Conservation (phyloP, 2,888 invertebrate species). For the Adineta ricciae region DNA sequence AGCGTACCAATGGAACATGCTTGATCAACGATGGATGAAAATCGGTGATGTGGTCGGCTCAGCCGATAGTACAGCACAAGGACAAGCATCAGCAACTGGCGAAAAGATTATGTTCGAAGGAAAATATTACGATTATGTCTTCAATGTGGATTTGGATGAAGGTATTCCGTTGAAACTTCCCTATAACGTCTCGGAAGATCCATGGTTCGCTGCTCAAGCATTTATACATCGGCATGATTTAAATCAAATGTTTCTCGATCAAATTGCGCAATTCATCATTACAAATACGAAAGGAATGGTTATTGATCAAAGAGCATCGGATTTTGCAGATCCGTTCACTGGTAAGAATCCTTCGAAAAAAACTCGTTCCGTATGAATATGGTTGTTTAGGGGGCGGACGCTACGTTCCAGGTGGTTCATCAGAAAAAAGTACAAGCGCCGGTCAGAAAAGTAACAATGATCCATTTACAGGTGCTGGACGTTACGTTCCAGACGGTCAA, state of each 20-base stretch:
- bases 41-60: slow-evolving; percentile 78
- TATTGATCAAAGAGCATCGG: slow-evolving; percentile 40
- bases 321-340: slow-evolving; percentile 57
- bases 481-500: slow-evolving; percentile 44
- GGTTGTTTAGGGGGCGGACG: slow-evolving; percentile 47
- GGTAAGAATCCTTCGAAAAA: slow-evolving; percentile 50
- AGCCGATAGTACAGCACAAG: slow-evolving; percentile 37
- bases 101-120: background rate
- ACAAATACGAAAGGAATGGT: slow-evolving; percentile 61
- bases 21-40: slow-evolving; percentile 63
- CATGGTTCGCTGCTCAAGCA: slow-evolving; percentile 77
- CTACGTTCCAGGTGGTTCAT: slow-evolving; percentile 43
- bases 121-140: slow-evolving; percentile 82
- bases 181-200: slow-evolving; percentile 78
- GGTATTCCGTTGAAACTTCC: slow-evolving; percentile 77
- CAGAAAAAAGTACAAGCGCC: slow-evolving; percentile 33
- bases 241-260: slow-evolving; percentile 72
- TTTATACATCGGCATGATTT: slow-evolving; percentile 76
- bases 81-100: background rate
- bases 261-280: slow-evolving; percentile 80
- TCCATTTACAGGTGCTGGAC: slow-evolving; percentile 52
- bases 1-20: slow-evolving; percentile 59
- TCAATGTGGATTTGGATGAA: slow-evolving; percentile 85
- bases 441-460: slow-evolving; percentile 38
- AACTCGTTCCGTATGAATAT: too few species aligned